Percentiles rank a stretch among this genome's conserved stretches.
These are phyloP conservation scores for Sipha flava DNA, from an alignment of 1,140 invertebrate genomes.

Conservation along the genomic window DNA sequence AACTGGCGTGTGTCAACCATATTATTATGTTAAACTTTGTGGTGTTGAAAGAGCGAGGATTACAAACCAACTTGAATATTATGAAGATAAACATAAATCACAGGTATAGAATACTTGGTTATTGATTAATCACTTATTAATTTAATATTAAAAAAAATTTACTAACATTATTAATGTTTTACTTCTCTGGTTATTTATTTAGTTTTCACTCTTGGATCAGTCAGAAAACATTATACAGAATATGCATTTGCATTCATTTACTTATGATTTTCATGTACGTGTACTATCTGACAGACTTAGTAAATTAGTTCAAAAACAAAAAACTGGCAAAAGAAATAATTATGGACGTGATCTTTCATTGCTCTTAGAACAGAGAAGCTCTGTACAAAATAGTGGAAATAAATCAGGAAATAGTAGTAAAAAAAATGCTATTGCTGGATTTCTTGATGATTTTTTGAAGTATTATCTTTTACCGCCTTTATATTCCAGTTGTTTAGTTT, in stretches of 20 bases:
- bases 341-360: background rate
- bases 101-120: slow-evolving; percentile 33
- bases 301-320: background rate
- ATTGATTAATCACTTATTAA: background rate
- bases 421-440: slow-evolving; percentile 64
- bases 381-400: slow-evolving; percentile 53
- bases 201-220: slow-evolving; percentile 66
- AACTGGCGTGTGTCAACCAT: slow-evolving; percentile 4
- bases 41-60: background rate
- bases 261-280: slow-evolving; percentile 77
- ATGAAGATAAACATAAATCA: background rate
- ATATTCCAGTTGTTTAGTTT: slow-evolving; percentile 68
- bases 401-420: slow-evolving; percentile 50
- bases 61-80: background rate
- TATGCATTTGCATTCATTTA: slow-evolving; percentile 79
- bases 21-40: slow-evolving; percentile 25
- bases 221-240: slow-evolving; percentile 64
- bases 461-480: slow-evolving; percentile 77
- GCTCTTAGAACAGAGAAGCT: background rate
- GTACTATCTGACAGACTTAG: background rate
- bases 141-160: background rate
- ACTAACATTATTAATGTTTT: background rate
- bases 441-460: slow-evolving; percentile 73
- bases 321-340: background rate
- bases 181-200: slow-evolving; percentile 39